phyloP scores from a whole-genome alignment of 1,140 invertebrate genomes.

The Aradophagus sp. region DNA sequence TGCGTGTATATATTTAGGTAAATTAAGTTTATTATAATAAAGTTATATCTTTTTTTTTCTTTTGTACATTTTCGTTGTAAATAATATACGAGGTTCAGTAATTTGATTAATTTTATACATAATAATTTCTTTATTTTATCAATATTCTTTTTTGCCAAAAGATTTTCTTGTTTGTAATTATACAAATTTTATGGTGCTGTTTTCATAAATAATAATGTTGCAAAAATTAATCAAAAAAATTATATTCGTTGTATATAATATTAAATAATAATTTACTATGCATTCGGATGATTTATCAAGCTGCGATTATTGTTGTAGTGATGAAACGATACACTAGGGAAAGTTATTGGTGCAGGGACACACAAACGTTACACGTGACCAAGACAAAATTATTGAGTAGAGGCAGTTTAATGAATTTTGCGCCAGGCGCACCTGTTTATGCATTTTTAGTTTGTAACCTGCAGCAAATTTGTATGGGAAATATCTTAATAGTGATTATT shows the following conservation, averaged over 20 bases:
- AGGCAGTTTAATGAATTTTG: slow-evolving; percentile 8
- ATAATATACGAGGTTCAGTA: slow-evolving; percentile 21
- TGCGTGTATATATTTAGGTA: slow-evolving; percentile 30
- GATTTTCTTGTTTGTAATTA: slow-evolving; percentile 22
- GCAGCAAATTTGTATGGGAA: slow-evolving; percentile 33
- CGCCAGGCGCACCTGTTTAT: slow-evolving; percentile 27
- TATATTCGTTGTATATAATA: slow-evolving; percentile 41
- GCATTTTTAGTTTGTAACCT: slow-evolving; percentile 41
- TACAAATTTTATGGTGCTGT: slow-evolving; percentile 30
- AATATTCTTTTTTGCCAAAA: slow-evolving; percentile 2
- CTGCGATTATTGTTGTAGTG: slow-evolving; percentile 11
- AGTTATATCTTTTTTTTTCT: slow-evolving; percentile 9
- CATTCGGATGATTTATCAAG: slow-evolving; percentile 28
- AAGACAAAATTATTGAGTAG: slow-evolving; percentile 1
- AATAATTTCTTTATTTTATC: not conserved
- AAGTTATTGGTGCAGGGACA: slow-evolving; percentile 2
- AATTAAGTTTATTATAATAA: slow-evolving; percentile 16
- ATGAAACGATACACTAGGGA: not conserved
- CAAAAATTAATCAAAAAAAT: slow-evolving; percentile 7
- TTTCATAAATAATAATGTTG: slow-evolving; percentile 8
- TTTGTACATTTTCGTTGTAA: slow-evolving; percentile 27
- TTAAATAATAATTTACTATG: slow-evolving; percentile 21
- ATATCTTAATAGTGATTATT: slow-evolving; percentile 19
- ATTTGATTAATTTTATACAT: slow-evolving; percentile 9
- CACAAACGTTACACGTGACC: not conserved